Conservation (phyloP, 1,140 invertebrate species). For the Cotesia typhae region DNA sequence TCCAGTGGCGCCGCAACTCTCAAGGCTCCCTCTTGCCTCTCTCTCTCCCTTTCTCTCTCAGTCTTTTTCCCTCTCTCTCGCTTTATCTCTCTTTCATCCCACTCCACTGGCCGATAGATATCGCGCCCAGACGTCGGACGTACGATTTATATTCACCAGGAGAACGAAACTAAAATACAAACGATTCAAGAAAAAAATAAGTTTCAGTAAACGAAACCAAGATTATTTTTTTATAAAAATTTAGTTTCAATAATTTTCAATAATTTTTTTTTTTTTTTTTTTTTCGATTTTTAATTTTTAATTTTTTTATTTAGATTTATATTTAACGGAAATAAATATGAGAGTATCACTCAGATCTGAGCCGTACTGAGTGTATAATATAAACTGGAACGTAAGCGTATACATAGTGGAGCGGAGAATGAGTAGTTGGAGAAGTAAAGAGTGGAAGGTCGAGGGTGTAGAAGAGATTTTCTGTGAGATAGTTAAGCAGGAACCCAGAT, state of each 20-base stretch:
- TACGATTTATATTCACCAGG: conserved; percentile 43
- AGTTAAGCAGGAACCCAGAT: conserved; percentile 59
- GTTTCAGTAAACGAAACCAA: conserved; percentile 14
- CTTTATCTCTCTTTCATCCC: neutral
- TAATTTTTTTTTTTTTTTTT: neutral
- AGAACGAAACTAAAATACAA: conserved; percentile 31
- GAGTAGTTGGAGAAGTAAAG: conserved; percentile 20
- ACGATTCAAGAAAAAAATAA: conserved; percentile 24
- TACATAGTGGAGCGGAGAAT: neutral
- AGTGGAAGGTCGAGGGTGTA: conserved; percentile 29
- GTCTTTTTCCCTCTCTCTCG: neutral
- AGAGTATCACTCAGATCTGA: conserved; percentile 13
- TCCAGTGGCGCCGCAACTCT: conserved; percentile 66
- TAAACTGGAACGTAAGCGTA: conserved; percentile 28
- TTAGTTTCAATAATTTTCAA: neutral
- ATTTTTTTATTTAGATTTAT: neutral
- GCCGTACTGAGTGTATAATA: neutral
- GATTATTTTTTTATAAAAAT: conserved; percentile 2
- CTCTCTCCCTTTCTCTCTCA: too few species aligned
- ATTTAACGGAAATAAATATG: conserved; percentile 16
- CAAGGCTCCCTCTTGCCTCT: conserved; percentile 55
- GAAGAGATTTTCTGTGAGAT: conserved; percentile 52
- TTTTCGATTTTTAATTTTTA: neutral
- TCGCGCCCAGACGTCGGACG: conserved; percentile 35
- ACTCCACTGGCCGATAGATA: conserved; percentile 28